A percentile compares a stretch with the other conserved stretches of the same genome.
Conservation (phyloP, 2,113 vertebrate species). For the Nesogale talazaci region DNA sequence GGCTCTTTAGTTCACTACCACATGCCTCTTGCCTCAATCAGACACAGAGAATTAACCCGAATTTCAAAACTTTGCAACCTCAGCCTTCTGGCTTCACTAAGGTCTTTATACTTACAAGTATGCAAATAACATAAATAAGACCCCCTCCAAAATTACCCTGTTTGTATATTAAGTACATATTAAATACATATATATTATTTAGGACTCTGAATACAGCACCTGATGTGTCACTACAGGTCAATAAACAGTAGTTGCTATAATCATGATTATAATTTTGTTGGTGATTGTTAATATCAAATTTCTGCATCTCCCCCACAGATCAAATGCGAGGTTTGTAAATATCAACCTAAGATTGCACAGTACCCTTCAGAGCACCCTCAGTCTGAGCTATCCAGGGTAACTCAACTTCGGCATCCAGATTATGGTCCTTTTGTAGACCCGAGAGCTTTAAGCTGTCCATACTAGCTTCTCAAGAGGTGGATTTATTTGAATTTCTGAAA, state of each 20-base stretch:
- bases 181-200: slow-evolving; percentile 36
- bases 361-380: background rate
- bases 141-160: background rate
- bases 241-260: slow-evolving; percentile 49
- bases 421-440: slow-evolving; percentile 66
- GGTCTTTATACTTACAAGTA: slow-evolving; percentile 47
- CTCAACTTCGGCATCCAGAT: background rate
- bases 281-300: slow-evolving; percentile 47
- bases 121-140: background rate
- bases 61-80: slow-evolving; percentile 45
- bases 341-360: slow-evolving; percentile 27
- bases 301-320: slow-evolving; percentile 59
- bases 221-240: slow-evolving; percentile 39
- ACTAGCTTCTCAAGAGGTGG: slow-evolving; percentile 77
- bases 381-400: background rate
- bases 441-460: slow-evolving; percentile 71
- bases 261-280: slow-evolving; percentile 52
- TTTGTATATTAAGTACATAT: slow-evolving; percentile 58
- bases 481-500: slow-evolving; percentile 82
- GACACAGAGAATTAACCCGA: slow-evolving; percentile 54
- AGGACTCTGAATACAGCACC: slow-evolving; percentile 59
- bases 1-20: background rate
- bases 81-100: slow-evolving; percentile 20
- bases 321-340: slow-evolving; percentile 45
- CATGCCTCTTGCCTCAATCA: background rate